Evolutionary conservation across 2,888 invertebrate species (phyloP).

Genomic region (Limnephilus rhombicus): DNA sequence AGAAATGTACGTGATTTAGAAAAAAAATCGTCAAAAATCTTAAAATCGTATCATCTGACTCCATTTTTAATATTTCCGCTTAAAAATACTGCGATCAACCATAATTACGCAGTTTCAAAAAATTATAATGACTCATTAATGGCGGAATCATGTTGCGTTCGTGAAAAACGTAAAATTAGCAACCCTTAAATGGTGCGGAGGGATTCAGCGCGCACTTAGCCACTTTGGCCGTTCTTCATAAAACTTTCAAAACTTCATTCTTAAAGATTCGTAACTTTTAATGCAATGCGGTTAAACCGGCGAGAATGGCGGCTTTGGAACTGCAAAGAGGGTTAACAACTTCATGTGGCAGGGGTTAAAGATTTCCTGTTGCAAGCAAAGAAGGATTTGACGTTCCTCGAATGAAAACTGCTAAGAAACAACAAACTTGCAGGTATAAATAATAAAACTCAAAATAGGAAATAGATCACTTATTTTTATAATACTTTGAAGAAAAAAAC

Average conservation of each 20-base stretch:
- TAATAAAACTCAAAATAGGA: background rate
- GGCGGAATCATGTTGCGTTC: background rate
- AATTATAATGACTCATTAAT: background rate
- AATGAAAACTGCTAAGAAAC: background rate
- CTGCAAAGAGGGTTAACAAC: slow-evolving; percentile 48
- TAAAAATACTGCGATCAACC: background rate
- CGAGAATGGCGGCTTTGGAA: slow-evolving; percentile 41
- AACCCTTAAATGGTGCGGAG: slow-evolving; percentile 13
- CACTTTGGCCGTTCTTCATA: slow-evolving; percentile 55
- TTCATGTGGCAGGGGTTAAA: slow-evolving; percentile 26
- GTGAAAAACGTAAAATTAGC: background rate
- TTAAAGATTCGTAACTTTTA: slow-evolving; percentile 63
- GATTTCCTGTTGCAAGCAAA: slow-evolving; percentile 31
- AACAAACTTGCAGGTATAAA: background rate
- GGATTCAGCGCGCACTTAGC: background rate
- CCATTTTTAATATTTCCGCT: background rate
- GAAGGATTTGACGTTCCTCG: background rate
- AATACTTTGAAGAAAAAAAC: too few relatives aligned
- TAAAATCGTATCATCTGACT: background rate
- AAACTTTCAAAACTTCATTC: slow-evolving; percentile 58
- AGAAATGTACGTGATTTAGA: background rate
- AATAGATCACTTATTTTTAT: background rate
- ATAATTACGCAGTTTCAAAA: background rate
- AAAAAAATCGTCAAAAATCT: background rate
- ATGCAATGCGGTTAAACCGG: slow-evolving; percentile 56